Percentiles rank a stretch among this genome's conserved stretches.
Conservation (phyloP, 1,140 invertebrate genomes). For the Drosophila elegans region DNA sequence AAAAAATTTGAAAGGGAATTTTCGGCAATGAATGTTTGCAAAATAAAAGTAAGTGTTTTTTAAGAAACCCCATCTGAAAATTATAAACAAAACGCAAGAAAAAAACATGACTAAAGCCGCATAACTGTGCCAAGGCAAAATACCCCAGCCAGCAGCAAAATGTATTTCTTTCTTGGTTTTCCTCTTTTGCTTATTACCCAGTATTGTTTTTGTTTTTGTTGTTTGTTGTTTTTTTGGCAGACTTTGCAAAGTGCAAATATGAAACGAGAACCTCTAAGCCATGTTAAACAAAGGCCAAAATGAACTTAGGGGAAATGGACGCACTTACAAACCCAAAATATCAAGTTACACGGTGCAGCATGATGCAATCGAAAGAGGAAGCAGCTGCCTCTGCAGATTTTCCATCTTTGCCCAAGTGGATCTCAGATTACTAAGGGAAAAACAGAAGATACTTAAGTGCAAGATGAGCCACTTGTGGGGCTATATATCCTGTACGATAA, state of each 20-base stretch:
- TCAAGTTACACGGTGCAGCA: conserved; percentile 53
- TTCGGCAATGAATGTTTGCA: background rate
- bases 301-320: conserved; percentile 46
- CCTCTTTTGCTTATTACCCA: conserved; percentile 8
- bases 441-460: conserved; percentile 15
- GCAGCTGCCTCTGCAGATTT: conserved; percentile 47
- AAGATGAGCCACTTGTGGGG: conserved; percentile 35
- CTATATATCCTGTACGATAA: conserved; percentile 18
- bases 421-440: conserved; percentile 27
- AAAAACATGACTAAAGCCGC: conserved; percentile 60
- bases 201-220: conserved; percentile 11
- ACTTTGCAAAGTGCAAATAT: conserved; percentile 42
- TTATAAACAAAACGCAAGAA: conserved; percentile 16
- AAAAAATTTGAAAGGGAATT: background rate
- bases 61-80: conserved; percentile 4
- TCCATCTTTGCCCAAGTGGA: conserved; percentile 34
- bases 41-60: conserved; percentile 13
- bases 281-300: conserved; percentile 68
- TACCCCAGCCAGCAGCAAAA: conserved; percentile 34
- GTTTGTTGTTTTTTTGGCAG: conserved; percentile 45
- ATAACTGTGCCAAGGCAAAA: conserved; percentile 76
- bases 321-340: conserved; percentile 35
- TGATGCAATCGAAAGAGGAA: conserved; percentile 39
- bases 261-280: conserved; percentile 41
- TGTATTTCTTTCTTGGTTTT: conserved; percentile 26